Base-by-base conservation (phyloP, 2,888 invertebrate genomes). In the Hypselothyrea guttata region DNA sequence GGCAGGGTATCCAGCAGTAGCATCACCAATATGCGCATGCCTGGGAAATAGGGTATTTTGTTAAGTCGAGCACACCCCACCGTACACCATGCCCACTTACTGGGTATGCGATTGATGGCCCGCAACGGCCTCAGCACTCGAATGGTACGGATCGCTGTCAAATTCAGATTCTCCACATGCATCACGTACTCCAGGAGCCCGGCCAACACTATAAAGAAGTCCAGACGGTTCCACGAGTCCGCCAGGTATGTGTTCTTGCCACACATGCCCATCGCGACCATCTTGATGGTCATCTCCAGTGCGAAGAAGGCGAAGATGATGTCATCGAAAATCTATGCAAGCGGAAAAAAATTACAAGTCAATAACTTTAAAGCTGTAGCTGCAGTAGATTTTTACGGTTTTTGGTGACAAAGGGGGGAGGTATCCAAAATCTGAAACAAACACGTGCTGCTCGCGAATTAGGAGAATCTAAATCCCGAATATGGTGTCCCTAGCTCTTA, bases 41-140 rank as follows among this genome's bases (percentile, higher is more conserved):
- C 98, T 98, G n/a, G n/a, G n/a, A 7, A 4, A 30, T 2, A n/a
- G n/a, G n/a, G n/a, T n/a, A n/a, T 0, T 12, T 13, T 13, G 12
- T 13, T 11, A 13, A 22, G 22, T 22, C 22, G 22, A 4, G 22
- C 22, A 22, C 22, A 22, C 22, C 22, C 22, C 22, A 22, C 5
- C 22, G 5, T n/a, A 16, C 3, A 30, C 11, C n/a, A n/a, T 1
- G 12, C 11, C 11, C 7, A 77, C 97, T 96, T 92, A 97, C 99
- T 99, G 89, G 99, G 99, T 93, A 99, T 99, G 90, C 99, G 94
- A 93, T 99, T 99, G 91, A 99, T 99, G 70, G 99, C 99, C 81
- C 99, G 92, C 75, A 99, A 92, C 42, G 99, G 99, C 88, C 99
- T 92, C 68, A 99, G 92, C 68, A 99, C 99, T 88, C 99, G 93